Conservation (phyloP, 1,140 invertebrate genomes). For the Muscidifurax raptorellus region DNA sequence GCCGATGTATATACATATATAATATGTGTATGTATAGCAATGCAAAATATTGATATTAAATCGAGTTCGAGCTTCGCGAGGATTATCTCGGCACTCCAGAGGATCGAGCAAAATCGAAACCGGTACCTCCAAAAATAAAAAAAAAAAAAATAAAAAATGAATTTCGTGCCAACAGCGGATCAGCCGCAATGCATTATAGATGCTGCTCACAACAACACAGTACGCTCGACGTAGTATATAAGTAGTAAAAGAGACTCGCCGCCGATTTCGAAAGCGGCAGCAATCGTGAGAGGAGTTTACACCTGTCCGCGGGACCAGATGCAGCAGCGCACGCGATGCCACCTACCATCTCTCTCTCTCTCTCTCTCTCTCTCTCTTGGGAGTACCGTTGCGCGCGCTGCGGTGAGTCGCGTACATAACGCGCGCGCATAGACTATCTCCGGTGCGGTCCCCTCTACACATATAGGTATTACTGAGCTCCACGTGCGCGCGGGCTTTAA, state of each 20-base stretch:
- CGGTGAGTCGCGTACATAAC: background rate
- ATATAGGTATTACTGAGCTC: background rate
- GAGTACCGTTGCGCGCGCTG: slow-evolving; percentile 55
- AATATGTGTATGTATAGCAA: background rate
- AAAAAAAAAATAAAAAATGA: too few relatives aligned
- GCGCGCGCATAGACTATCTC: background rate
- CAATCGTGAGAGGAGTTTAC: slow-evolving; percentile 35
- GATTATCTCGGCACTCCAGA: too few relatives aligned
- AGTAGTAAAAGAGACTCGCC: background rate
- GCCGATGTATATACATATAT: too few relatives aligned
- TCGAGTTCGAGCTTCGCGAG: too few relatives aligned
- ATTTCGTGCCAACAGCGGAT: too few relatives aligned
- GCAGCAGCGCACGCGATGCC: slow-evolving; percentile 49
- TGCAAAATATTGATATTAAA: too few relatives aligned
- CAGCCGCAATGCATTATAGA: too few relatives aligned
- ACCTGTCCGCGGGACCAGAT: slow-evolving; percentile 56
- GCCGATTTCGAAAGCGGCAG: slow-evolving; percentile 6
- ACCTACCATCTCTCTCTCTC: slow-evolving; percentile 44
- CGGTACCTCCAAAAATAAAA: too few relatives aligned
- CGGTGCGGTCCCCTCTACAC: background rate
- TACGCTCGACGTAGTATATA: background rate
- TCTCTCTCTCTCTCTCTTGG: slow-evolving; percentile 16
- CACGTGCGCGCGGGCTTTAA: background rate
- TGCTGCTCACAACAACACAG: too few relatives aligned
- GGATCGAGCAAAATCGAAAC: too few relatives aligned